Base-by-base conservation (phyloP, 1,140 invertebrate species). In the Lamellibrachia luymesi region DNA sequence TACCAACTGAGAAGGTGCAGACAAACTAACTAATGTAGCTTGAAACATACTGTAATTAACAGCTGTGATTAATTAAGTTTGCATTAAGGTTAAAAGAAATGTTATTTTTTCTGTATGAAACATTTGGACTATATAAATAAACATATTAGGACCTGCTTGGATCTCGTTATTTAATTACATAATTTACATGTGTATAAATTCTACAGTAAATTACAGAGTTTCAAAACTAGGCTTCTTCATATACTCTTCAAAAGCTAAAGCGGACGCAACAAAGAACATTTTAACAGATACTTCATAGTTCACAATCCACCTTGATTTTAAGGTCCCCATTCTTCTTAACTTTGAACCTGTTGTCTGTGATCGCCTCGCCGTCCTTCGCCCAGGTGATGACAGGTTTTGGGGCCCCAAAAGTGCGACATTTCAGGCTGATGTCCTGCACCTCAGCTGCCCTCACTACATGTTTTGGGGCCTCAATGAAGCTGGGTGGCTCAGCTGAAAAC, bases 321-420 rank as follows among this genome's bases (percentile, higher is more conserved):
- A 96, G 93, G 91, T 99, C 98, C 50, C 99, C 98, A 93, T 97
- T 97, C 0, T 97, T 95, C 25, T 89, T 49, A 25, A 50, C 89
- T 8, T 50, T 8, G 27, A 93, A 90, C 80, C 89, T 51, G 13
- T 90, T 13, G 92, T 80, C 92, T 27, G 27, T 49, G 17, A 50
- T 51, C 92, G 5, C 7, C 52, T 27, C 89, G 52, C 98, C 95
- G 97, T 93, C 38, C 97, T 97, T 97, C 93, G 98, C 97, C 99
- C 99, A 99, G 95, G 98, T 98, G n/a, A 99, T 98, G 93, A 97
- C 97, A 0, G 99, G 98, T 95, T 98, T 98, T 2, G 99, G 99
- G 1, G 99, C 99, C 50, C 99, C 99, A 96, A 99, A 98, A n/a
- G 99, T 98, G 91, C 97, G 97, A 96, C 99, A 99, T 17, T 97